These are phyloP conservation scores for Cheumatopsyche charites DNA, from an alignment of 1,140 invertebrate species.

Conservation along the genomic window DNA sequence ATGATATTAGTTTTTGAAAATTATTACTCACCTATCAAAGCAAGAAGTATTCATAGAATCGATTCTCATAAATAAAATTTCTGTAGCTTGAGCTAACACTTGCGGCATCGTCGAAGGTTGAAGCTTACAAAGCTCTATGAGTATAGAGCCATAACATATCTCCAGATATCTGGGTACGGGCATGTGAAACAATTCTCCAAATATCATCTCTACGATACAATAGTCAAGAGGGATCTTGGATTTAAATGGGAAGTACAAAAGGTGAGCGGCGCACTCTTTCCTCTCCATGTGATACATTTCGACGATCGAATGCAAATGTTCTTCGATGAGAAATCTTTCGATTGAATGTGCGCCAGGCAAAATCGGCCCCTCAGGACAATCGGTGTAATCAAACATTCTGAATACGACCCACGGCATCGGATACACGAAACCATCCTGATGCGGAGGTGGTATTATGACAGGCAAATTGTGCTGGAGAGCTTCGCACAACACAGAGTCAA, in stretches of 20 bases:
- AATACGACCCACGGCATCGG: constrained; percentile 91
- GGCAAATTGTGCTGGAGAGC: constrained; percentile 95
- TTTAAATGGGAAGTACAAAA: constrained; percentile 93
- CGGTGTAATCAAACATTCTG: constrained; percentile 98
- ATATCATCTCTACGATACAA: constrained; percentile 97
- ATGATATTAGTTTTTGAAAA: constrained; percentile 52
- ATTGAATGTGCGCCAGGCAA: constrained; percentile 96
- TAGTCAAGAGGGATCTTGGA: constrained; percentile 96
- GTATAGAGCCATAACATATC: constrained; percentile 92
- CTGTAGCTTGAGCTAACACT: constrained; percentile 96
- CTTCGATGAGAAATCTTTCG: constrained; percentile 97
- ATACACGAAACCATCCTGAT: constrained; percentile 87
- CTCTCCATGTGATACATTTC: constrained; percentile 87
- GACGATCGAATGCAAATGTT: constrained; percentile 94
- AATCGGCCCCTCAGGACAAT: constrained; percentile 91
- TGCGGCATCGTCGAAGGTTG: constrained; percentile 97
- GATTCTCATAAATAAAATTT: constrained; percentile 94
- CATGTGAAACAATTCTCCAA: constrained; percentile 92
- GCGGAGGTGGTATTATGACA: constrained; percentile 84
- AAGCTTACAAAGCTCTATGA: constrained; percentile 97
- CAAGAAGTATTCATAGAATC: constrained; percentile 97
- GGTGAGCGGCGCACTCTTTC: constrained; percentile 91
- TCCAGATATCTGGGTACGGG: constrained; percentile 88
- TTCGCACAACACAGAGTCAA: constrained; percentile 94
- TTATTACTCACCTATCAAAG: constrained; percentile 76